Evolutionary conservation across 2,888 invertebrate genomes (phyloP).

Genomic region (Achlya flavicornis): DNA sequence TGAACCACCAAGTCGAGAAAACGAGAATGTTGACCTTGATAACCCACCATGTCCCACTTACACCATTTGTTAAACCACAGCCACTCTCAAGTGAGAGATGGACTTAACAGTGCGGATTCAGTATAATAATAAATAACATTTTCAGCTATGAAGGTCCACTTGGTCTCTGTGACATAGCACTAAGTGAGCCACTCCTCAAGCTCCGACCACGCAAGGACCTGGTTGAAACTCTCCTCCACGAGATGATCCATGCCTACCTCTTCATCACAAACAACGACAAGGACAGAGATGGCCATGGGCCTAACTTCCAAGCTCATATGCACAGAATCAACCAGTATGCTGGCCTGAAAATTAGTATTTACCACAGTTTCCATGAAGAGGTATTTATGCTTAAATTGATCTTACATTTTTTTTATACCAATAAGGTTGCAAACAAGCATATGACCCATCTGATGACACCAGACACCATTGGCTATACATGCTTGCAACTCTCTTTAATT

Average conservation of each 20-base stretch:
- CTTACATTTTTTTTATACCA: too few relatives aligned
- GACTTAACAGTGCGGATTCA: too few relatives aligned
- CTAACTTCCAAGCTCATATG: slow-evolving; percentile 97
- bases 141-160: slow-evolving; percentile 88
- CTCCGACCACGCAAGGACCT: slow-evolving; percentile 96
- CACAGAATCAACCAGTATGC: slow-evolving; percentile 93
- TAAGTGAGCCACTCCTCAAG: slow-evolving; percentile 96
- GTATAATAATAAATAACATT: slow-evolving; percentile 22
- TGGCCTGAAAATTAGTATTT: slow-evolving; percentile 95
- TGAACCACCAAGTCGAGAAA: too few relatives aligned
- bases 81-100: too few relatives aligned
- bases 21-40: too few relatives aligned
- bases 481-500: too few relatives aligned
- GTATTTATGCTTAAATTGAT: slow-evolving; percentile 72
- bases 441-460: too few relatives aligned
- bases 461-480: too few relatives aligned
- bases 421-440: too few relatives aligned
- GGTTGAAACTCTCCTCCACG: slow-evolving; percentile 98
- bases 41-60: too few relatives aligned
- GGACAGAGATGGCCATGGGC: slow-evolving; percentile 97
- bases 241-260: slow-evolving; percentile 99
- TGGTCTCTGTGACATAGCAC: slow-evolving; percentile 90
- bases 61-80: too few relatives aligned
- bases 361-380: slow-evolving; percentile 97
- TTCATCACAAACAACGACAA: slow-evolving; percentile 93